Percentiles rank a stretch among this genome's conserved stretches.
Evolutionary conservation across 2,113 vertebrate genomes (phyloP).

Genomic region (Sisor rabdophorus): DNA sequence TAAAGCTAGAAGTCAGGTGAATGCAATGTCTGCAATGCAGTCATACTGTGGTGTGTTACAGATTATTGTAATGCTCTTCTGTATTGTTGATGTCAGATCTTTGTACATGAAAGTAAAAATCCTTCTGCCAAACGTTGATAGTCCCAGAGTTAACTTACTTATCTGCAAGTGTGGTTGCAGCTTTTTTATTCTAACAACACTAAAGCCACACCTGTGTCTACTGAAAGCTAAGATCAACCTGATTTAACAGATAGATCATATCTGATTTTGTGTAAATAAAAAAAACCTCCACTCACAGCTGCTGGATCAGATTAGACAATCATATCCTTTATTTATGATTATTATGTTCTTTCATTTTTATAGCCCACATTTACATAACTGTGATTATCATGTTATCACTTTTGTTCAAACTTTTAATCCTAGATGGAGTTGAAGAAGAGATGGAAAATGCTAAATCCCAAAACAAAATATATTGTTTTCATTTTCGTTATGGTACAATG

Average conservation of each 20-base stretch:
- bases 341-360: neutral
- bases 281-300: too few relatives aligned
- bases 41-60: neutral
- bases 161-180: too few relatives aligned
- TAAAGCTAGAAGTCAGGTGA: neutral
- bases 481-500: too few relatives aligned
- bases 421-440: neutral
- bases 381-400: neutral
- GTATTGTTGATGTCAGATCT: neutral
- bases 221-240: too few relatives aligned
- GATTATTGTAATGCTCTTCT: neutral
- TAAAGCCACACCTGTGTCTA: too few relatives aligned
- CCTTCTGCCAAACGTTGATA: neutral
- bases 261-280: too few relatives aligned
- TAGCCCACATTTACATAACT: neutral
- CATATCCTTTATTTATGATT: neutral
- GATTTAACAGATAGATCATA: too few relatives aligned
- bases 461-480: neutral
- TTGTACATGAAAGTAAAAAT: neutral
- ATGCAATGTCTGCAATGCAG: neutral
- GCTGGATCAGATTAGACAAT: too few relatives aligned
- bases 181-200: too few relatives aligned
- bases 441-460: neutral
- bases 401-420: neutral
- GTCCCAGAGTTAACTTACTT: too few relatives aligned